Evolutionary conservation across 1,140 invertebrate genomes (phyloP), one percentile per base, ranked within the genome.

Genomic region (Hermetia illucens): DNA sequence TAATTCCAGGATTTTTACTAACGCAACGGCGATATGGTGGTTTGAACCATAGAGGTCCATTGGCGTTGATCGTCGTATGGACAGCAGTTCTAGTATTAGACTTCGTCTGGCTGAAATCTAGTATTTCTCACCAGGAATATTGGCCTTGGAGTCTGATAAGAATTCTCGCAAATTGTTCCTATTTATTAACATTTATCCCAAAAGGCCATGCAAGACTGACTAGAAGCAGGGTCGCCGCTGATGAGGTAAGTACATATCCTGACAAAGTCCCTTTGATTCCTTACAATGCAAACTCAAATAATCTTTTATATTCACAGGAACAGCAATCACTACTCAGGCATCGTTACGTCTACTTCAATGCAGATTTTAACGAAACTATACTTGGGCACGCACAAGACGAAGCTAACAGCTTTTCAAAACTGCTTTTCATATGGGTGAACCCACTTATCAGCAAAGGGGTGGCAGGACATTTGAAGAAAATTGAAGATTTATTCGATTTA

Each of bases 351-450:
- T 51, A 59, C 15, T 60, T 60, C 38, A 58, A 64, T 10, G 52
- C 55, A 32, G 54, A 63, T 43, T 46, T 65, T 18, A 68, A 71
- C 47, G 69, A 70, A 46, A 64, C 62, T 29, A 72, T 82, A 44
- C 62, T 89, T 36, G 82, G 83, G 1, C 74, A 77, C 32, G 88
- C 86, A 6, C 82, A 90, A 71, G 82, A 90, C 56, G 70, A 75
- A 41, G 63, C 67, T 9, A 73, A 71, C 20, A 70, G 68, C 48
- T 49, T 79, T 2, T 89, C 87, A 0, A 77, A 75, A 51, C 63
- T 95, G 5, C 62, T 81, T 12, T 93, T 97, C 53, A 65, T 74
- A 42, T 97, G 91, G 91, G 86, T 93, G 0, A 72, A 79, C 41
- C 81, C 82, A 6, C 58, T 96, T 25, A 80, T 96, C 62, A 52